Conservation (phyloP, 2,888 invertebrate species). For the Ametastegia equiseti region DNA sequence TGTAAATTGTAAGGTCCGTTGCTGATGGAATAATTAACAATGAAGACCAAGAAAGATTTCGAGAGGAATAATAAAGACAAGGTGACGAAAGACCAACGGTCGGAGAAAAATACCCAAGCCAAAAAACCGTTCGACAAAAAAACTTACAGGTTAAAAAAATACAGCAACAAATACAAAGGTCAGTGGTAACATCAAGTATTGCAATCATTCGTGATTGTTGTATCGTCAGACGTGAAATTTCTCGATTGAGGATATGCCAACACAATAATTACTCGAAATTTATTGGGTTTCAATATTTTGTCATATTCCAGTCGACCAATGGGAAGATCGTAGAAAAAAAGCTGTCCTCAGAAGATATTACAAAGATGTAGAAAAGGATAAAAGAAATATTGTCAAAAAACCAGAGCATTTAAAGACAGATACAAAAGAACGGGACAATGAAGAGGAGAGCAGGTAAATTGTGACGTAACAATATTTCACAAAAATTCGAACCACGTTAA, state of each 20-base stretch:
- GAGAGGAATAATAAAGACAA: neutral
- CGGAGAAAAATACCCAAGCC: neutral
- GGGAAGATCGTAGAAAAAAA: slow-evolving; percentile 83
- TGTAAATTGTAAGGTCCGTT: neutral
- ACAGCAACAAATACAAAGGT: slow-evolving; percentile 83
- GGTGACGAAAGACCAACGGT: neutral
- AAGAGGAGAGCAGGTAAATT: slow-evolving; percentile 55
- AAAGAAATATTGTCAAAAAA: slow-evolving; percentile 75
- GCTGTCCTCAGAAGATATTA: slow-evolving; percentile 79
- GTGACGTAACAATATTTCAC: no score
- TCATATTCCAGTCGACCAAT: slow-evolving; percentile 78
- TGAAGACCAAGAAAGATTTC: slow-evolving; percentile 13
- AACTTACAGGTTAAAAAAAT: slow-evolving; percentile 82
- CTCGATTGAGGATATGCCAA: neutral
- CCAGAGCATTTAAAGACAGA: slow-evolving; percentile 64
- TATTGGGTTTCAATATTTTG: slow-evolving; percentile 40
- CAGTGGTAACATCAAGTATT: slow-evolving; percentile 52
- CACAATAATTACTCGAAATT: slow-evolving; percentile 35
- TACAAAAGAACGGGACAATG: slow-evolving; percentile 51
- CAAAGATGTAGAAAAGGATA: slow-evolving; percentile 78
- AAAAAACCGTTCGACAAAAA: slow-evolving; percentile 84
- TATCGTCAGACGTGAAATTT: neutral
- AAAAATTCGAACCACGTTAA: no score
- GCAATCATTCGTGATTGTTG: neutral
- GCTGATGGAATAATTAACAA: neutral